Base-by-base conservation (phyloP, 2,888 invertebrate species). In the Eurytoma californica region DNA sequence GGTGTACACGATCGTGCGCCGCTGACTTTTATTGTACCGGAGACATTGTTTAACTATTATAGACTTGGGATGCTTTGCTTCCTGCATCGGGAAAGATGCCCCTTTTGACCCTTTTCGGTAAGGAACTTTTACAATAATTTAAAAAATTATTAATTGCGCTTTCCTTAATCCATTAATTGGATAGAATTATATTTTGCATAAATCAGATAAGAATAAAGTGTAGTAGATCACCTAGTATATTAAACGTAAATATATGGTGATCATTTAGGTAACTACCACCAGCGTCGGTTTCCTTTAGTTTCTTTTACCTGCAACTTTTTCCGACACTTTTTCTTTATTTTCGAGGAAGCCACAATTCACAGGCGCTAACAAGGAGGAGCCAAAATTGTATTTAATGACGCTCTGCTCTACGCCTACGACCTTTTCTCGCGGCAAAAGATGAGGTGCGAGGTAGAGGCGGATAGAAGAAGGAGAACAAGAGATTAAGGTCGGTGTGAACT, bases 331-430 rank as follows among this genome's bases (percentile, higher is more conserved):
- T 60, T 77, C 77, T 77, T 73, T 70, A 28, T 77, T 79, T 77
- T 80, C 80, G 73, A 61, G 67, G 77, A 82, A 80, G 80, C 66
- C 85, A 85, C 84, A 84, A 86, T 85, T 86, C 84, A 85, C 83
- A 58, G 57, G 80, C 82, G 84, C 85, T 87, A 87, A 87, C 86
- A 87, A 87, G 86, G 86, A 85, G 85, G 82, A 79, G 82, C 77
- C 47, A 82, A 86, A 86, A 85, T 86, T 86, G 85, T 85, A 84
- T 82, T 85, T 86, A 86, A 87, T 86, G 86, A 84, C 83, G 83
- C 84, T 82, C 28, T 3, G 83, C 83, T 83, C 67, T 61, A 85
- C 87, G 85, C 86, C 86, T 86, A 39, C 63, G 63, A 18, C 16
- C 53, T 53, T 53, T 53, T 53, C n/a, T n/a, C 53, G 16, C 57